Evolutionary conservation across 1,140 invertebrate genomes (phyloP).

Genomic region (Scaptomyza graminum): DNA sequence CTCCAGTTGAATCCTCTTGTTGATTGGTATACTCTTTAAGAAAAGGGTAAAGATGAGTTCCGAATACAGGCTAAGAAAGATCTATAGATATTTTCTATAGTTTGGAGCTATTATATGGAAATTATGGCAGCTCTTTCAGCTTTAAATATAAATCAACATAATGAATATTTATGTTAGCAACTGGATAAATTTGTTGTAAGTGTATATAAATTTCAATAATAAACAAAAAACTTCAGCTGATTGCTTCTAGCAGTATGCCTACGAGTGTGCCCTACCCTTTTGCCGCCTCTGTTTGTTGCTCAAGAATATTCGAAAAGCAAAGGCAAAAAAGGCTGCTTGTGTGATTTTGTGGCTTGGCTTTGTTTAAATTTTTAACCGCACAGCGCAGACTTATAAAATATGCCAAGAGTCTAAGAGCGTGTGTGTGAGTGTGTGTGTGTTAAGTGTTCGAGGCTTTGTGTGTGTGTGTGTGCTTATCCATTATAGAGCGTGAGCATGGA

Average conservation of each 20-base stretch:
- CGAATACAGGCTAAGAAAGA: not conserved
- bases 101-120: too few species aligned
- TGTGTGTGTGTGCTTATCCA: constrained; percentile 46
- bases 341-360: constrained; percentile 58
- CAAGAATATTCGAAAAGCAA: constrained; percentile 36
- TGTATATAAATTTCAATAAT: constrained; percentile 35
- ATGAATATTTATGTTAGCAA: too few species aligned
- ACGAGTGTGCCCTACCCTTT: constrained; percentile 3
- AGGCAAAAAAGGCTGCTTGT: constrained; percentile 35
- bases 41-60: not conserved
- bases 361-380: constrained; percentile 76
- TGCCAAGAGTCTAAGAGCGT: constrained; percentile 47
- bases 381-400: constrained; percentile 68
- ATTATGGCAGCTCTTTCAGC: too few species aligned
- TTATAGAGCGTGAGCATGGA: constrained; percentile 56
- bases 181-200: constrained; percentile 17
- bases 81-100: too few species aligned
- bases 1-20: constrained; percentile 9
- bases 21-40: constrained; percentile 31
- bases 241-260: not conserved
- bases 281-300: constrained; percentile 17
- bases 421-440: constrained; percentile 16
- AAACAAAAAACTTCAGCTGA: not conserved
- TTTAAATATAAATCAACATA: too few species aligned
- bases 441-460: constrained; percentile 17